Evolutionary conservation across 2,888 invertebrate species (phyloP).

Genomic region (Anticlea derivata): DNA sequence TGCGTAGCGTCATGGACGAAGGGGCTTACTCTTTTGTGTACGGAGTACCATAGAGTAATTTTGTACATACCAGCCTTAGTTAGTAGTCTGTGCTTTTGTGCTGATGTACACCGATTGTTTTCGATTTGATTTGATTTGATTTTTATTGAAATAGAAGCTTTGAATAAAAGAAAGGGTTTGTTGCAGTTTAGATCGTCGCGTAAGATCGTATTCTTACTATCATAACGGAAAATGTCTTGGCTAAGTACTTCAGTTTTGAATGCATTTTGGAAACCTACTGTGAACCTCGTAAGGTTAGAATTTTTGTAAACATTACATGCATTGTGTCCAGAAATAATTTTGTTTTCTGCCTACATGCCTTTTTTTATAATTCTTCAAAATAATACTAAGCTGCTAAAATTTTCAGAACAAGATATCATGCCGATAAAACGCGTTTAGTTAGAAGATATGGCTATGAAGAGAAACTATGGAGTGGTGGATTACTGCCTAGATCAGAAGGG

Average conservation of each 20-base stretch:
- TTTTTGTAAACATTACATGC: slow-evolving; percentile 4
- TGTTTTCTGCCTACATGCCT: background rate
- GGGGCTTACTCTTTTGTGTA: no score
- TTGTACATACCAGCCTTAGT: no score
- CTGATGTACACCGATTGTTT: no score
- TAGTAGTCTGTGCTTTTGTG: no score
- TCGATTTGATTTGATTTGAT: no score
- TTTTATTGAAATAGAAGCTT: no score
- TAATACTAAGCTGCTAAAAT: slow-evolving; percentile 9
- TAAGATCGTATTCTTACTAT: background rate
- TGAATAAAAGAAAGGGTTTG: no score
- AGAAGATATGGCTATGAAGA: slow-evolving; percentile 90
- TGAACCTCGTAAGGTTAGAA: slow-evolving; percentile 70
- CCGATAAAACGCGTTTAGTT: slow-evolving; percentile 85
- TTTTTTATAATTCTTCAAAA: background rate
- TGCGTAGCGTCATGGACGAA: no score
- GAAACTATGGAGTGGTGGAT: slow-evolving; percentile 85
- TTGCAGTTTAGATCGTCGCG: no score
- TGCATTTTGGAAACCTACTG: slow-evolving; percentile 64
- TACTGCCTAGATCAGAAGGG: slow-evolving; percentile 86
- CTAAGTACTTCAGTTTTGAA: slow-evolving; percentile 61
- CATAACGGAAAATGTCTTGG: slow-evolving; percentile 56
- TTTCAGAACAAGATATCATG: slow-evolving; percentile 83
- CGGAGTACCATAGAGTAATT: no score
- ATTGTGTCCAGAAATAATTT: background rate